phyloP scores from a whole-genome alignment of 2,797 vertebrate species.

The Sebastes taczanowskii region DNA sequence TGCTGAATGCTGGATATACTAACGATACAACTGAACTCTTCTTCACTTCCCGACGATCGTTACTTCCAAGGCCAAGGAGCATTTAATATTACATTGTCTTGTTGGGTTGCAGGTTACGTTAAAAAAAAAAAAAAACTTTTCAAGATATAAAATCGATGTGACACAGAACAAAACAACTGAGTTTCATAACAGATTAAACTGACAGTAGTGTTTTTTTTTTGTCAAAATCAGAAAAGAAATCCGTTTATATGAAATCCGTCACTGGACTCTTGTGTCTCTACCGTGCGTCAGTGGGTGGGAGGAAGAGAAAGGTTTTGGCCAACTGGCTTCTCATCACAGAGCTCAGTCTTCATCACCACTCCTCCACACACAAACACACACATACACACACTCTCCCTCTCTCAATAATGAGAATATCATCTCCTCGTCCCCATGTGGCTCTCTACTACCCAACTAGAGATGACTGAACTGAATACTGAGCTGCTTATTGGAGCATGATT shows the following conservation, averaged over 20 bases:
- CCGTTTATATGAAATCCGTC: constrained; percentile 10
- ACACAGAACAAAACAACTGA: neutral
- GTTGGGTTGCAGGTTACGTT: neutral
- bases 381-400: neutral
- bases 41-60: neutral
- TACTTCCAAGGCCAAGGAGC: neutral
- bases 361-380: neutral
- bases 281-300: neutral
- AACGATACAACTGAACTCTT: no score
- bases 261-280: neutral
- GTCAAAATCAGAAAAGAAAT: constrained; percentile 25
- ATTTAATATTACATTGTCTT: neutral
- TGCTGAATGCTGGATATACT: no score
- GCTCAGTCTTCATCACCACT: constrained; percentile 9
- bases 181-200: neutral
- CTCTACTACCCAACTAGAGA: constrained; percentile 9
- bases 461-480: constrained; percentile 34
- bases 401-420: constrained; percentile 1
- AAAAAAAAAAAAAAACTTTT: neutral
- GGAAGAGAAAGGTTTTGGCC: constrained; percentile 14
- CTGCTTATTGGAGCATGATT: constrained; percentile 68
- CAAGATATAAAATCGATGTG: neutral
- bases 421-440: constrained; percentile 30
- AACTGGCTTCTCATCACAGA: constrained; percentile 50
- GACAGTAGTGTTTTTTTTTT: neutral